phyloP scores from a whole-genome alignment of 2,888 invertebrate genomes.

The Automeris io region DNA sequence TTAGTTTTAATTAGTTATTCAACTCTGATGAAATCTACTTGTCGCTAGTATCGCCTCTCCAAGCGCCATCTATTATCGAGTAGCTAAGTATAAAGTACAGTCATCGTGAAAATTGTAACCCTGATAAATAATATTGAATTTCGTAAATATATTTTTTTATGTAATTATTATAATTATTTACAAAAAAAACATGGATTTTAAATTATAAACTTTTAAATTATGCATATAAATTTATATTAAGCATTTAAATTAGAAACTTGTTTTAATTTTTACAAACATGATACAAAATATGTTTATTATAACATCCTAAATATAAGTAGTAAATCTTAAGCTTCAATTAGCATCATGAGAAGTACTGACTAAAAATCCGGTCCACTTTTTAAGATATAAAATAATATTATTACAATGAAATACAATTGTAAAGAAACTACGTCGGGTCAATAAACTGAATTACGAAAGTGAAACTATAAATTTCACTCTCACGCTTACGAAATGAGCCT shows the following conservation, averaged over 20 bases:
- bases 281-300: background rate
- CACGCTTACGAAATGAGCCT: conserved; percentile 73
- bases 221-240: too few species aligned
- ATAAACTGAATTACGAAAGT: conserved; percentile 67
- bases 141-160: too few species aligned
- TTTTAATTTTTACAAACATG: background rate
- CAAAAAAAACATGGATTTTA: too few species aligned
- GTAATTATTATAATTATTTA: too few species aligned
- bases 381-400: background rate
- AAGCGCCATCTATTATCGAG: conserved; percentile 25
- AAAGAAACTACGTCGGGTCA: conserved; percentile 34
- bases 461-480: conserved; percentile 75
- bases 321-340: too few species aligned
- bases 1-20: too few species aligned
- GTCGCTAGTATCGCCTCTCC: conserved; percentile 9
- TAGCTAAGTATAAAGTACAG: too few species aligned
- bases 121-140: too few species aligned
- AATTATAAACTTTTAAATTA: too few species aligned
- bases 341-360: background rate
- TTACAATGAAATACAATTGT: conserved; percentile 14
- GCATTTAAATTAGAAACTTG: background rate
- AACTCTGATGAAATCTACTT: background rate
- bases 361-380: background rate
- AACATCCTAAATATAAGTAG: too few species aligned
- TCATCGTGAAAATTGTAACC: too few species aligned